A percentile compares a stretch with the other conserved stretches of the same genome.
These are phyloP conservation scores for Phrynocephalus vlangalii DNA, from an alignment of 2,797 vertebrate genomes.

Conservation along the genomic window DNA sequence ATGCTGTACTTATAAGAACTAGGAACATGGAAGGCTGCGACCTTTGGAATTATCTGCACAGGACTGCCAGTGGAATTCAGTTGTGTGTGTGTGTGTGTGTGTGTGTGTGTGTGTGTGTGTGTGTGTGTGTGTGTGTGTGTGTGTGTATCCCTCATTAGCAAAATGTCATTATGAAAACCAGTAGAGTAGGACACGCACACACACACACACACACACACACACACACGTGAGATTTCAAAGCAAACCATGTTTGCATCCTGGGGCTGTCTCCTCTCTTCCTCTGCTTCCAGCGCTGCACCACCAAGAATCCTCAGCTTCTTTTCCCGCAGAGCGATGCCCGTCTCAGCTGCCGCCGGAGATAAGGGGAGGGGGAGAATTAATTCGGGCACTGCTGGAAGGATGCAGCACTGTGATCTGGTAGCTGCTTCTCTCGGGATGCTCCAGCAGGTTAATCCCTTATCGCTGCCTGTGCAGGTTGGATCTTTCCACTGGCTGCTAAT, in stretches of 20 bases:
- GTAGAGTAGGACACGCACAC: no score
- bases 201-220: no score
- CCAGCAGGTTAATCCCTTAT: conserved; percentile 43
- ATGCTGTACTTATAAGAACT: background rate
- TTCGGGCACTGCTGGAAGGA: background rate
- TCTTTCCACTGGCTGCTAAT: conserved; percentile 16
- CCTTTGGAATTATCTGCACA: background rate
- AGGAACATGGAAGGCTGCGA: background rate
- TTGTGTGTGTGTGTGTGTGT: no score
- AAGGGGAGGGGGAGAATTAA: conserved; percentile 17
- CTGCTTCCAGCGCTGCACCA: background rate
- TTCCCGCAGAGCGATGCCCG: background rate
- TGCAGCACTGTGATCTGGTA: background rate
- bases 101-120: no score
- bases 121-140: no score
- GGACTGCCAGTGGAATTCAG: no score
- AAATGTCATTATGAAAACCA: no score
- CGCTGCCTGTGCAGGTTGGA: conserved; percentile 26
- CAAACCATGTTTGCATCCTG: background rate
- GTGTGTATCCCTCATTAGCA: no score
- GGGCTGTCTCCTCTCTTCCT: no score
- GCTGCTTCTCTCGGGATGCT: conserved; percentile 5
- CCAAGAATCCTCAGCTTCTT: background rate
- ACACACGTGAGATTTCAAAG: background rate
- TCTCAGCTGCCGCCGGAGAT: conserved; percentile 26